phyloP scores from a whole-genome alignment of 2,113 vertebrate genomes.

The Platysternon megacephalum region DNA sequence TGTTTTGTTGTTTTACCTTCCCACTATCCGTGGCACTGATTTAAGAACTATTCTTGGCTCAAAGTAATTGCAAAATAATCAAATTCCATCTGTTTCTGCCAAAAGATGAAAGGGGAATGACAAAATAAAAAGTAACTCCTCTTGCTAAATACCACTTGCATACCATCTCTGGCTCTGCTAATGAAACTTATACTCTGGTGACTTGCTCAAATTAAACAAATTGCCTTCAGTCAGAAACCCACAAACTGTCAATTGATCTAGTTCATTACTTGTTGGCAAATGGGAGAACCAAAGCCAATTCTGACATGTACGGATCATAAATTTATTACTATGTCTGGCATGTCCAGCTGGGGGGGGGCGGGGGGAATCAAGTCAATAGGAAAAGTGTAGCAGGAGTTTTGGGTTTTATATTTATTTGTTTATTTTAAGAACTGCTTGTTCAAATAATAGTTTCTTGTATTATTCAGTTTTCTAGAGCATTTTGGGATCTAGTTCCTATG shows the following conservation, averaged over 20 bases:
- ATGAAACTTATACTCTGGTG: constrained; percentile 12
- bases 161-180: not conserved
- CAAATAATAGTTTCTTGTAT: not conserved
- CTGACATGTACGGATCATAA: constrained; percentile 35
- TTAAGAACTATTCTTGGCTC: not conserved
- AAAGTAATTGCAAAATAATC: constrained; percentile 15
- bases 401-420: not conserved
- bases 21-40: not conserved
- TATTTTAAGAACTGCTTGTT: not conserved
- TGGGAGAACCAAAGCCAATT: constrained; percentile 32
- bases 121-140: not conserved
- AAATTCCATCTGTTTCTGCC: constrained; percentile 7
- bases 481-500: not conserved
- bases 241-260: constrained; percentile 50
- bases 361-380: not conserved
- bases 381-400: not conserved
- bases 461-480: not conserved
- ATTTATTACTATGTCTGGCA: constrained; percentile 30
- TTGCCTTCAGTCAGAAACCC: constrained; percentile 56
- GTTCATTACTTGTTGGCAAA: constrained; percentile 56
- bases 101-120: not conserved
- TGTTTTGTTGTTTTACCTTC: not conserved
- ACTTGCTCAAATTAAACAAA: constrained; percentile 53
- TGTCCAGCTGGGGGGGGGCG: not conserved
- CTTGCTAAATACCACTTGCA: not conserved